Conservation (phyloP, 2,113 vertebrate species). For the Dasyprocta punctata region DNA sequence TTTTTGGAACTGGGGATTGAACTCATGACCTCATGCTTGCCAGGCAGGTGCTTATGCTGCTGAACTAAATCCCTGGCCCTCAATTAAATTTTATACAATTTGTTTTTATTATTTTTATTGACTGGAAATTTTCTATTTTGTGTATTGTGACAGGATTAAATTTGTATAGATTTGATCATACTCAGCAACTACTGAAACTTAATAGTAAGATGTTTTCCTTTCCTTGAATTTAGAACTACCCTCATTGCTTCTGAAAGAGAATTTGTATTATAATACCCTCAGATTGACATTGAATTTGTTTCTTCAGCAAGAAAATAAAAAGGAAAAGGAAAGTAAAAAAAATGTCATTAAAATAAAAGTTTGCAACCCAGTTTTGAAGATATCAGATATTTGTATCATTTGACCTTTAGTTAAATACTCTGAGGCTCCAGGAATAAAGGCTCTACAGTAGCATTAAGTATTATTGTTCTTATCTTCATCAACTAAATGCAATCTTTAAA, state of each 20-base stretch:
- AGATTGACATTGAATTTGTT: background rate
- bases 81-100: no score
- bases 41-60: no score
- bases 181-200: background rate
- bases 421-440: slow-evolving; percentile 43
- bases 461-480: slow-evolving; percentile 70
- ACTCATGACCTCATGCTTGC: no score
- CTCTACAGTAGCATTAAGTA: slow-evolving; percentile 29
- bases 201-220: background rate
- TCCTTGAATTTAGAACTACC: background rate
- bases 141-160: background rate
- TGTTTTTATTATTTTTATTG: background rate
- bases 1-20: no score
- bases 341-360: slow-evolving; percentile 15
- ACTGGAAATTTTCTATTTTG: background rate
- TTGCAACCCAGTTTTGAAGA: slow-evolving; percentile 10
- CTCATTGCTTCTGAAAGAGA: background rate
- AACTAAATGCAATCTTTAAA: slow-evolving; percentile 65
- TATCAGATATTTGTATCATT: slow-evolving; percentile 61
- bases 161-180: background rate
- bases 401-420: slow-evolving; percentile 70
- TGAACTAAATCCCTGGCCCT: no score
- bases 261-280: background rate
- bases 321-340: background rate
- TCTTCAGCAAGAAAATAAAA: slow-evolving; percentile 2